phyloP scores from a whole-genome alignment of 2,888 invertebrate genomes.

The Helobdella robusta region DNA sequence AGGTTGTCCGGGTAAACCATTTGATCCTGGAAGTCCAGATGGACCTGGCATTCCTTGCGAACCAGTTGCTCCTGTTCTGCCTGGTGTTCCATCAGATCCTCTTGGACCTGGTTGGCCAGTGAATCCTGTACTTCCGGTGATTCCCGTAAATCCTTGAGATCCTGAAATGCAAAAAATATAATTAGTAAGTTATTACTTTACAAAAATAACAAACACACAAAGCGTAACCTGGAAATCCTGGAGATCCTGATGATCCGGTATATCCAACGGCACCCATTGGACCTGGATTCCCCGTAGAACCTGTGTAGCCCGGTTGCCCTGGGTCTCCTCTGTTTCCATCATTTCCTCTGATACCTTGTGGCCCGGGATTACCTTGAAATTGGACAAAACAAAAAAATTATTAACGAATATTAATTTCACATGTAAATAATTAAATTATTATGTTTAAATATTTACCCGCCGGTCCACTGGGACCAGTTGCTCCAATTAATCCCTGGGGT shows the following conservation, averaged over 20 bases:
- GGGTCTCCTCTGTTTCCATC: not conserved
- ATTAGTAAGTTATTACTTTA: not conserved
- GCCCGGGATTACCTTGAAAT: not conserved
- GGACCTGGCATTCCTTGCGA: constrained; percentile 33
- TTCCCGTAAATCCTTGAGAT: not conserved
- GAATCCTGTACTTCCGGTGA: constrained; percentile 8
- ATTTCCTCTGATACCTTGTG: not conserved
- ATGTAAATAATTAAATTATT: not conserved
- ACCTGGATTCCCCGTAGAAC: not conserved
- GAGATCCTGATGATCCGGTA: not conserved
- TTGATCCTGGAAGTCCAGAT: constrained; percentile 10
- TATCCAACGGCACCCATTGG: not conserved
- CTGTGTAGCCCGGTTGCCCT: constrained; percentile 1
- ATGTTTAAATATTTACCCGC: too few relatives aligned
- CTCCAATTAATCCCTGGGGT: not conserved
- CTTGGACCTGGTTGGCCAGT: constrained; percentile 1
- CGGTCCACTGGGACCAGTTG: constrained; percentile 1
- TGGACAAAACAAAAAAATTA: not conserved
- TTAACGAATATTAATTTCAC: not conserved
- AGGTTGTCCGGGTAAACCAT: constrained; percentile 21
- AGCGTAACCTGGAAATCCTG: constrained; percentile 2
- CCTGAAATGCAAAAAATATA: not conserved
- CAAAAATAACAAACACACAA: not conserved
- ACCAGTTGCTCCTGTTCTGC: constrained; percentile 39
- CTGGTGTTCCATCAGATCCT: constrained; percentile 30